Percentiles rank a stretch among this genome's conserved stretches.
Evolutionary conservation across 2,113 vertebrate species (phyloP).

Genomic region (Fregata magnificens): DNA sequence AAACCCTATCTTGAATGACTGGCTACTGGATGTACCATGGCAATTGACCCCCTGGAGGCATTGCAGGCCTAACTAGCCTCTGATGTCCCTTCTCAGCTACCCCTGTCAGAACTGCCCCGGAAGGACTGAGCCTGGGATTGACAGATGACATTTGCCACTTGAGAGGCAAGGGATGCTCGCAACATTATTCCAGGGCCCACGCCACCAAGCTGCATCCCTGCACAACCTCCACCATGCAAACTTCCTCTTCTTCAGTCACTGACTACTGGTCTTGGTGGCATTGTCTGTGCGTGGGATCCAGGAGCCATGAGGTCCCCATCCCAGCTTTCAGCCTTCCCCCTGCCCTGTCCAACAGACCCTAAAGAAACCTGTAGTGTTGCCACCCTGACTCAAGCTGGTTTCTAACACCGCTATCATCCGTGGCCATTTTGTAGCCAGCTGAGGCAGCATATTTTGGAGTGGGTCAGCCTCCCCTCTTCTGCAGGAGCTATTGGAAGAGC

Average conservation of each 20-base stretch:
- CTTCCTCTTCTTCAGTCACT: neutral
- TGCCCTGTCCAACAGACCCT: neutral
- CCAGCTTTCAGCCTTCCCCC: neutral
- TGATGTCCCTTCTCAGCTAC: conserved; percentile 2
- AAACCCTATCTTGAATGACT: conserved; percentile 41
- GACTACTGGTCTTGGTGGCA: neutral
- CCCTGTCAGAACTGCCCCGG: neutral
- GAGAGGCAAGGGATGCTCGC: neutral
- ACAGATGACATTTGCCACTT: conserved; percentile 39
- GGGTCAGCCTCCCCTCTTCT: conserved; percentile 56
- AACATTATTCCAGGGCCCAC: neutral
- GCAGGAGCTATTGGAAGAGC: conserved; percentile 65
- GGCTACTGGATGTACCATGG: conserved; percentile 11
- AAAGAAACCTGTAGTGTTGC: neutral
- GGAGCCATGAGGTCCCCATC: neutral
- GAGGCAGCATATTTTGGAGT: conserved; percentile 50
- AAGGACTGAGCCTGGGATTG: conserved; percentile 1
- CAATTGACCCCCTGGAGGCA: conserved; percentile 29
- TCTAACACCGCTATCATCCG: neutral
- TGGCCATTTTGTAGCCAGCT: conserved; percentile 10
- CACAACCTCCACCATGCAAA: neutral
- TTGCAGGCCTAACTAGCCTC: conserved; percentile 2
- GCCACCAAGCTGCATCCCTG: neutral
- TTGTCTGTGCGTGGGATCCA: neutral
- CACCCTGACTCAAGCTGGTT: neutral